Conservation (phyloP, 2,113 vertebrate species). For the Thalassoma bifasciatum region DNA sequence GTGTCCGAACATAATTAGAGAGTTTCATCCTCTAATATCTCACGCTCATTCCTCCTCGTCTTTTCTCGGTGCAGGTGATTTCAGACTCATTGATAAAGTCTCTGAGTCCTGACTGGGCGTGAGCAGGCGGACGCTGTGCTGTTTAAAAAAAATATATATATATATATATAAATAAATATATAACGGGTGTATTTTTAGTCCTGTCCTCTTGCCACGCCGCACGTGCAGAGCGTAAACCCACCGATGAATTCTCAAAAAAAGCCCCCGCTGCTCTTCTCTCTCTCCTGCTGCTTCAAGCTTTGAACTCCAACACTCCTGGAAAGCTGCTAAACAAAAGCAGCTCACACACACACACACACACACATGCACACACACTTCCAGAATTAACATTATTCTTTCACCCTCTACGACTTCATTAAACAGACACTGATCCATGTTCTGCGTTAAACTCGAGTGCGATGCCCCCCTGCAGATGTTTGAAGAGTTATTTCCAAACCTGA, state of each 20-base stretch:
- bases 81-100: slow-evolving; percentile 16
- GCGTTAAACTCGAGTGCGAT: neutral
- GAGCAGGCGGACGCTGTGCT: slow-evolving; percentile 17
- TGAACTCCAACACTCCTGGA: slow-evolving; percentile 21
- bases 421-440: slow-evolving; percentile 25
- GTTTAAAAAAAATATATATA: slow-evolving; percentile 29
- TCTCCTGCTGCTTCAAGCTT: slow-evolving; percentile 25
- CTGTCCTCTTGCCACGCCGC: neutral
- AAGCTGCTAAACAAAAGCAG: slow-evolving; percentile 8
- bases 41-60: neutral
- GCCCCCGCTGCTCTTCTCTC: slow-evolving; percentile 10
- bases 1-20: neutral
- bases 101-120: slow-evolving; percentile 6
- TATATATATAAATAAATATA: too few relatives aligned
- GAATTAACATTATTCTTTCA: slow-evolving; percentile 10
- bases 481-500: neutral
- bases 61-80: too few relatives aligned
- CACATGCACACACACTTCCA: neutral
- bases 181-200: slow-evolving; percentile 48
- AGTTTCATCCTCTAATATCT: neutral
- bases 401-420: slow-evolving; percentile 29
- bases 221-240: slow-evolving; percentile 49
- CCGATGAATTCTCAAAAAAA: slow-evolving; percentile 44
- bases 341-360: slow-evolving; percentile 35
- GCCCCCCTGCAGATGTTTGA: neutral